Conservation (phyloP, 1,140 invertebrate genomes). For the Dendrolimus punctatus region DNA sequence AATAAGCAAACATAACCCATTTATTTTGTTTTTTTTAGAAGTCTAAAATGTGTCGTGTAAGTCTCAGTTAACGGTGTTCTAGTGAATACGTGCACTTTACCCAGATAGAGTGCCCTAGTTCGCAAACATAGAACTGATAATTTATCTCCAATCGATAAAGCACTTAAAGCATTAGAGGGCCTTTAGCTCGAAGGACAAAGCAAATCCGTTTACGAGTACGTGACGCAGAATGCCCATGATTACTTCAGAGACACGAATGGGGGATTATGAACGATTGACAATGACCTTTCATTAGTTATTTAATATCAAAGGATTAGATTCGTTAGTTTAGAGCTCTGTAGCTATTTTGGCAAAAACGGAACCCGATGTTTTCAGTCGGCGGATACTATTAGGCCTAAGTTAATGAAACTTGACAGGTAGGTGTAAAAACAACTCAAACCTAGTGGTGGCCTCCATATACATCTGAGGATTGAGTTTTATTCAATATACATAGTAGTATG, state of each 20-base stretch:
- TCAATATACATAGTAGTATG: no score
- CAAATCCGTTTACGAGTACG: constrained; percentile 3
- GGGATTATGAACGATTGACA: constrained; percentile 2
- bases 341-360: no score
- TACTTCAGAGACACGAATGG: constrained; percentile 9
- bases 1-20: no score
- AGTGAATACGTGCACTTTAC: constrained; percentile 13
- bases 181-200: constrained; percentile 10
- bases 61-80: no score
- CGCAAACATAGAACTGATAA: constrained; percentile 35
- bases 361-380: no score
- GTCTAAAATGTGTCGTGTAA: no score
- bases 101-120: constrained; percentile 50
- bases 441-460: no score
- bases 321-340: constrained; percentile 11
- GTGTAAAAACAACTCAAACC: no score
- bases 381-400: no score
- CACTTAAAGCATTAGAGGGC: constrained; percentile 24
- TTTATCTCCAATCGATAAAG: constrained; percentile 53
- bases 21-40: no score
- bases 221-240: constrained; percentile 7
- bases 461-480: no score
- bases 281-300: not conserved
- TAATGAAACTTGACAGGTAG: no score
- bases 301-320: not conserved